Conservation (phyloP, 2,797 vertebrate genomes). For the Notoglanidium macrostoma region DNA sequence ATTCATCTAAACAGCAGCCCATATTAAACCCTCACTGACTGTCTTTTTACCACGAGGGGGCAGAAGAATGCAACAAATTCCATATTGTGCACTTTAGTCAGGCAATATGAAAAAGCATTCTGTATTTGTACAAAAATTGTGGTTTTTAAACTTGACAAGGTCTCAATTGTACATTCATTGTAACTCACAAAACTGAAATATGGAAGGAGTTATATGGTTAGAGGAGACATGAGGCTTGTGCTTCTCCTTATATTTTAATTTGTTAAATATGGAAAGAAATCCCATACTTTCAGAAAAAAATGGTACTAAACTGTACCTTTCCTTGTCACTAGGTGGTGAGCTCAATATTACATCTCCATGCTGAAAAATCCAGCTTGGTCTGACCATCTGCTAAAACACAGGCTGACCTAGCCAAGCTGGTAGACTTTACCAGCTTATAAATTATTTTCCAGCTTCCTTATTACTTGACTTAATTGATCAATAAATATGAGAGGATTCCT, state of each 20-base stretch:
- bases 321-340: not conserved
- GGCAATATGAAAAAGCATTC: not conserved
- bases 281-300: not conserved
- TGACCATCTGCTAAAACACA: not conserved
- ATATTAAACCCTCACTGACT: not conserved
- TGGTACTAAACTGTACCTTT: not conserved
- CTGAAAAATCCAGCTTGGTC: not conserved
- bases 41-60: conserved; percentile 40
- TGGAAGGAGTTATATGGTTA: no score
- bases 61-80: conserved; percentile 44
- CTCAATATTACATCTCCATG: not conserved
- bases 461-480: not conserved
- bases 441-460: not conserved
- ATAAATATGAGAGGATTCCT: not conserved
- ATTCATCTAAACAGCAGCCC: not conserved
- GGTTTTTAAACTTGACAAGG: not conserved
- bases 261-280: not conserved
- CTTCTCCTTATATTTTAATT: not conserved
- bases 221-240: not conserved
- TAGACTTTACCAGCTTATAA: not conserved
- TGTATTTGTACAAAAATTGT: not conserved
- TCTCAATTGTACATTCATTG: not conserved
- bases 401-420: not conserved
- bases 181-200: not conserved
- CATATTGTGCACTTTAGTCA: not conserved